Base-by-base conservation (phyloP, 2,113 vertebrate species). In the Misgurnus anguillicaudatus region DNA sequence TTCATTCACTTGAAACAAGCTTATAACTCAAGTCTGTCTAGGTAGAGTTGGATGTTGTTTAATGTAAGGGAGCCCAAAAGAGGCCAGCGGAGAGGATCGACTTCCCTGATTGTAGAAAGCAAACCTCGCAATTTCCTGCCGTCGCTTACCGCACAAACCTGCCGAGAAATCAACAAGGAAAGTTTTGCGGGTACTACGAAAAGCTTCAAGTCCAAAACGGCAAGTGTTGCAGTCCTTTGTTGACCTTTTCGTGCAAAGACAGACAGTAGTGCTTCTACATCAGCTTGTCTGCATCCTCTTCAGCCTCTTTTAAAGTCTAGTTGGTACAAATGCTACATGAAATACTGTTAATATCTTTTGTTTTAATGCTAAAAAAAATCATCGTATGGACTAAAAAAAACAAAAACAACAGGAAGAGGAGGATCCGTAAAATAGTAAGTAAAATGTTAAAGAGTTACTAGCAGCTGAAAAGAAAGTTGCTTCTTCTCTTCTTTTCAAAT, bases 381-480 rank as follows among this genome's bases (percentile, higher is more conserved):
- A 61, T 64, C 21, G 57, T 72, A 21, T 84, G 73, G 36, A 80
- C 86, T 66, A 82, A 85, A 83, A 51, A 62, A 60, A 75, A n/a
- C n/a, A 78, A 69, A 47, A 45, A 80, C 71, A 82, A 84, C 75
- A 79, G 72, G 78, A 88, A 90, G 78, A 90, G 81, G 77, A 87
- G 84, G 81, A 87, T 90, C 83, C 86, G 6, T 19, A 86, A 80
- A 75, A 89, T 89, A 91, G 39, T 47, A 85, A 87, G 86, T 89
- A 89, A 89, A 89, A 81, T 88, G 86, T 88, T 76, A 78, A 3
- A 75, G 82, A 90, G 86, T 92, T 88, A 90, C 89, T 93, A 93
- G 92, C 92, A 93, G 92, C 92, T 89, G 87, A 89, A 90, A 85
- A 88, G 70, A 82, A 47, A 75, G 67, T 67, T 53, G 41, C 69